These are phyloP conservation scores for Criorhina ranunculi DNA, from an alignment of 2,888 invertebrate genomes.

Conservation along the genomic window DNA sequence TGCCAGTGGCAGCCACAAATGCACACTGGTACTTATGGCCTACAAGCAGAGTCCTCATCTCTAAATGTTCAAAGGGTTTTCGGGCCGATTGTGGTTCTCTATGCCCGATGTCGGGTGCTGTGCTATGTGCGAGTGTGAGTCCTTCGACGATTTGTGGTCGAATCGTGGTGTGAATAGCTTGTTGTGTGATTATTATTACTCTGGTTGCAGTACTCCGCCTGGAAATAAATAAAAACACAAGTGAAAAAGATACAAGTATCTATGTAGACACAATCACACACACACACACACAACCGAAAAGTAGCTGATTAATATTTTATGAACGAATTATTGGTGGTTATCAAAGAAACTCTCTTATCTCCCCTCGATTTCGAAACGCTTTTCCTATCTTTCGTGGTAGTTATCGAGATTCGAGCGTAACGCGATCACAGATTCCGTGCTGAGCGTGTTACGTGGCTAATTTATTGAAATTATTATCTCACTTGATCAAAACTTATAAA, in stretches of 20 bases:
- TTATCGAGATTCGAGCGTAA: background rate
- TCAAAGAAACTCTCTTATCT: slow-evolving; percentile 7
- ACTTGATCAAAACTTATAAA: background rate
- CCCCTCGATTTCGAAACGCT: background rate
- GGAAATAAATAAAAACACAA: slow-evolving; percentile 37
- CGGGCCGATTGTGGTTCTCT: slow-evolving; percentile 42
- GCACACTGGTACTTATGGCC: slow-evolving; percentile 44
- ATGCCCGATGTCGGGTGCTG: slow-evolving; percentile 60
- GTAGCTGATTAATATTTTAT: slow-evolving; percentile 55
- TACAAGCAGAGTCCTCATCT: slow-evolving; percentile 21
- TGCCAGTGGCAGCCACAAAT: slow-evolving; percentile 40
- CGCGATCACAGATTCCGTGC: background rate
- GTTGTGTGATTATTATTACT: slow-evolving; percentile 73
- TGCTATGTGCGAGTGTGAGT: slow-evolving; percentile 69
- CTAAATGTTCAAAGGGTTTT: slow-evolving; percentile 39
- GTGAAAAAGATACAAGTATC: slow-evolving; percentile 1
- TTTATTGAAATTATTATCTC: slow-evolving; percentile 7
- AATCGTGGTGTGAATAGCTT: slow-evolving; percentile 67
- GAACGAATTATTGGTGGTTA: slow-evolving; percentile 3
- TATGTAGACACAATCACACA: background rate
- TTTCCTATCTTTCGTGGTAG: background rate
- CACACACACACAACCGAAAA: background rate
- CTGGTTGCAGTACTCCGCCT: slow-evolving; percentile 73
- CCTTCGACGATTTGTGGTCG: slow-evolving; percentile 69
- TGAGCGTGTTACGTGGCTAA: background rate